A percentile compares a stretch with the other conserved stretches of the same genome.
Evolutionary conservation across 2,113 vertebrate genomes (phyloP).

Genomic region (Colistium nudipinnis): DNA sequence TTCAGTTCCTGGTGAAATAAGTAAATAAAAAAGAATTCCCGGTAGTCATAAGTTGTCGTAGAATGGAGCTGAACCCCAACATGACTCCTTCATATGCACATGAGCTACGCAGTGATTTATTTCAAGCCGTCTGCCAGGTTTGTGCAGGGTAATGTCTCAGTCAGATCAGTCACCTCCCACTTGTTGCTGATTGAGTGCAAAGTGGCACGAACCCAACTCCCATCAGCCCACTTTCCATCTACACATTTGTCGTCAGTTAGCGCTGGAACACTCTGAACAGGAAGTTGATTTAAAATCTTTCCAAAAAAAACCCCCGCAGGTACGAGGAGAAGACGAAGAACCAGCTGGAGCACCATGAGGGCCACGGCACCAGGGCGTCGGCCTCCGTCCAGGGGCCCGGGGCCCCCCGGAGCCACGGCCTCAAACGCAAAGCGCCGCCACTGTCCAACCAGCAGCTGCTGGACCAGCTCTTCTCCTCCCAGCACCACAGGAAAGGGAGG

Average conservation of each 20-base stretch:
- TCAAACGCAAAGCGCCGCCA: conserved; percentile 82
- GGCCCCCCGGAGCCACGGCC: conserved; percentile 63
- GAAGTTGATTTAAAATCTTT: neutral
- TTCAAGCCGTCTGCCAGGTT: neutral
- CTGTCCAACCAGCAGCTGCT: conserved; percentile 88
- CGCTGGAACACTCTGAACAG: neutral
- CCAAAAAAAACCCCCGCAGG: conserved; percentile 70
- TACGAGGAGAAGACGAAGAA: conserved; percentile 90
- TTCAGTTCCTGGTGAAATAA: neutral
- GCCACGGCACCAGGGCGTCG: conserved; percentile 79
- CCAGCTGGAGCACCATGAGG: conserved; percentile 85
- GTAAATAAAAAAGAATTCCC: too few species aligned
- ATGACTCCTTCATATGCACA: neutral
- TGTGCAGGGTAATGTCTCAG: neutral
- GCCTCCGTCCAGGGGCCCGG: conserved; percentile 67
- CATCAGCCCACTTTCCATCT: neutral
- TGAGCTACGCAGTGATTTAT: neutral
- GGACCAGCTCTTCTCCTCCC: conserved; percentile 86
- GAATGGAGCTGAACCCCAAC: too few species aligned
- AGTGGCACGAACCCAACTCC: too few species aligned
- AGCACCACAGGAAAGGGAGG: conserved; percentile 80
- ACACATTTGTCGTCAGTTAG: neutral
- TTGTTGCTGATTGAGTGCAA: neutral
- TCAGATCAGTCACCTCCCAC: neutral
- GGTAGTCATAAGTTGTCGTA: neutral